Base-by-base conservation (phyloP, 2,888 invertebrate genomes). In the Rhodophaea formosa region DNA sequence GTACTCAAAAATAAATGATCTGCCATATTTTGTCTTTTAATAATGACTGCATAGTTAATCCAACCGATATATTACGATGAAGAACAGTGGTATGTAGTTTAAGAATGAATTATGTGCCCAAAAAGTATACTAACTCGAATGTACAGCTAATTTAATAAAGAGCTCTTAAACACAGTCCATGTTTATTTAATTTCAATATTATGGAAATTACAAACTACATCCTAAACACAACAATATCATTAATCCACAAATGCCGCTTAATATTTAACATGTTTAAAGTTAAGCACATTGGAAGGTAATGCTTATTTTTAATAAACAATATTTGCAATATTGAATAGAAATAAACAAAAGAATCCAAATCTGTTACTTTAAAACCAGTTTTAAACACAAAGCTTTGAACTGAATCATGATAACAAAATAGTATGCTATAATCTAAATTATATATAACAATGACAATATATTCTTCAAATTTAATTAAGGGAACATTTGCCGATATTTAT, bases 121-220 rank as follows among this genome's bases (percentile, higher is more conserved):
- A 89, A 89, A 88, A 86, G 81, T 89, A 90, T 90, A 92, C 91
- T 91, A 92, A 91, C 91, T 91, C 88, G 87, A 91, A 90, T 91
- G 91, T 92, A 92, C 91, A 92, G 92, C 90, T 90, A 91, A 89
- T 87, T 89, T 85, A 92, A 91, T 91, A 91, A 91, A 91, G 82
- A 88, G 84, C 85, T 88, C 86, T 86, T 86, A 87, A 88, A 87
- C 75, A 80, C 72, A 66, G 47, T 43, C 65, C 69, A 65, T 74
- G 72, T 75, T 71, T 73, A 70, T 74, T 72, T 64, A 55, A 63
- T 63, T 64, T 60, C n/a, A 60, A 3, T 44, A 7, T 44, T 45
- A 45, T 32, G 17, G 3, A 16, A n/a, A 43, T n/a, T 8, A 61
- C 60, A 57, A 32, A 53, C 35, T 57, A 62, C 42, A 43, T 32